Evolutionary conservation across 2,888 invertebrate species (phyloP).

Genomic region (Stenodema calcarata): DNA sequence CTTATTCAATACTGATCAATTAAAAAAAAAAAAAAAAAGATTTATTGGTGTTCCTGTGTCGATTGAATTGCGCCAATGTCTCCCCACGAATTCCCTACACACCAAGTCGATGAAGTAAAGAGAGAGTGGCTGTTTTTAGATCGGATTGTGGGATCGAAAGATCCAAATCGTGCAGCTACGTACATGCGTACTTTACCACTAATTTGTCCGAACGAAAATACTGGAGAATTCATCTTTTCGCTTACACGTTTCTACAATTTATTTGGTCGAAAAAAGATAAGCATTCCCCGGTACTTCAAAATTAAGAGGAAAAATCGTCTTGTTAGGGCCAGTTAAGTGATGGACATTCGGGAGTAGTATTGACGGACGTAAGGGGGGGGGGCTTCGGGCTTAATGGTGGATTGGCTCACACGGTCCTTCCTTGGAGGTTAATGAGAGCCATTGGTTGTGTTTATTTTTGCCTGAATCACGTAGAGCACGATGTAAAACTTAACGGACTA

Average conservation of each 20-base stretch:
- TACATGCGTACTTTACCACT: too few relatives aligned
- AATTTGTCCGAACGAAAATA: too few relatives aligned
- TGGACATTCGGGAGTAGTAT: conserved; percentile 2
- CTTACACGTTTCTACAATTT: conserved; percentile 39
- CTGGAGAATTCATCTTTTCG: background rate
- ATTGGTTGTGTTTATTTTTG: conserved; percentile 48
- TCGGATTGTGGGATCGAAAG: too few relatives aligned
- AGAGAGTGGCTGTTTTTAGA: too few relatives aligned
- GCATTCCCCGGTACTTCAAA: background rate
- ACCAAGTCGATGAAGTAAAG: too few relatives aligned
- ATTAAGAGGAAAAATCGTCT: conserved; percentile 10
- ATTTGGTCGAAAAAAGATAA: background rate
- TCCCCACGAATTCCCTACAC: too few relatives aligned
- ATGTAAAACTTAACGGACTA: conserved; percentile 42
- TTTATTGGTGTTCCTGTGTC: too few relatives aligned
- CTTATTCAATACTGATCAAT: too few relatives aligned
- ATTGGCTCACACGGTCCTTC: conserved; percentile 34
- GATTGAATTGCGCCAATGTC: too few relatives aligned
- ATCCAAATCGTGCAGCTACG: too few relatives aligned
- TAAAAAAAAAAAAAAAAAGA: too few relatives aligned
- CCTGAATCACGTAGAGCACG: conserved; percentile 50
- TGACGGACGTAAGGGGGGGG: conserved; percentile 1
- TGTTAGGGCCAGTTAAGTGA: conserved; percentile 39
- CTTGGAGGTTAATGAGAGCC: conserved; percentile 43
- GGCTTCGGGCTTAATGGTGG: background rate